Percentiles rank a stretch among this genome's conserved stretches.
Conservation (phyloP, 2,888 invertebrate genomes). For the Hemicrepidius hirtus region DNA sequence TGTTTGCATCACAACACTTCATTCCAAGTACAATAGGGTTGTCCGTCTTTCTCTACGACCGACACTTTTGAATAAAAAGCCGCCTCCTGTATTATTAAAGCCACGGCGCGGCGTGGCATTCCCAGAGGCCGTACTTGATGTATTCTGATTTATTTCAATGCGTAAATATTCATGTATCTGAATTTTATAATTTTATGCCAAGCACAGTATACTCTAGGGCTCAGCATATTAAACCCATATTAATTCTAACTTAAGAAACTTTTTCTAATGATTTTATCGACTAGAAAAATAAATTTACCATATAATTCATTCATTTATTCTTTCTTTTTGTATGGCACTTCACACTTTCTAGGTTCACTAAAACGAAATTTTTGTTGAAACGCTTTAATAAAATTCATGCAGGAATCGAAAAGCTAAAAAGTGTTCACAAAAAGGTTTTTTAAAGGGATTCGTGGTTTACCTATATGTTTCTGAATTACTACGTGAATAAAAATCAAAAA, state of each 20-base stretch:
- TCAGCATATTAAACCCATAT: background rate
- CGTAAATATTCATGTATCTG: conserved; percentile 33
- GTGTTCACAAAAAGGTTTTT: too few species aligned
- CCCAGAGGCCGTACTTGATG: conserved; percentile 34
- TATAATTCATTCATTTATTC: too few species aligned
- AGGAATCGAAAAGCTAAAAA: too few species aligned
- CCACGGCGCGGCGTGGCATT: conserved; percentile 13
- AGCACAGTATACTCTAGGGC: conserved; percentile 1
- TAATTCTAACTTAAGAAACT: background rate
- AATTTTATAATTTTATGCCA: conserved; percentile 28
- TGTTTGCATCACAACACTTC: conserved; percentile 47
- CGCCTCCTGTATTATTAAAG: conserved; percentile 36
- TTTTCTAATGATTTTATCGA: background rate
- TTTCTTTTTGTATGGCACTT: too few species aligned
- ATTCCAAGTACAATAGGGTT: conserved; percentile 45
- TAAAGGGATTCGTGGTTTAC: too few species aligned
- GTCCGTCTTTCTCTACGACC: conserved; percentile 35
- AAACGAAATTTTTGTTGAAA: too few species aligned
- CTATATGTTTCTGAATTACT: too few species aligned
- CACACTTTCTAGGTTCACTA: too few species aligned
- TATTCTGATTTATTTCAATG: conserved; percentile 40
- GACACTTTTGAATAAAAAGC: conserved; percentile 35
- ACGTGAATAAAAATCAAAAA: too few species aligned
- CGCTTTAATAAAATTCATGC: too few species aligned
- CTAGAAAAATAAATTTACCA: too few species aligned